Evolutionary conservation across 2,888 invertebrate genomes (phyloP).

Genomic region (Polylopha cassiicola): DNA sequence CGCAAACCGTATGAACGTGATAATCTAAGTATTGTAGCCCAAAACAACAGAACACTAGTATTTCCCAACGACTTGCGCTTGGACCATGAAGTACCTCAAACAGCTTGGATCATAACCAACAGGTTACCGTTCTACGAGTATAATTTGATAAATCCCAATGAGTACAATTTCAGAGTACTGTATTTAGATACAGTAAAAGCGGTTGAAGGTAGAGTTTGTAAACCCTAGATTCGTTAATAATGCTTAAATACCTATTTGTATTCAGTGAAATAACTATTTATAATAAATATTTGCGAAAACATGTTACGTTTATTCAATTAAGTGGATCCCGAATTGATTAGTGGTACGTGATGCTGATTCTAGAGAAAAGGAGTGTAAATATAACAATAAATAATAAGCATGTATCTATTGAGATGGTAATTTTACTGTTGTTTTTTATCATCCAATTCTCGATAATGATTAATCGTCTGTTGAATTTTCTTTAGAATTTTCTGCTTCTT

Average conservation of each 20-base stretch:
- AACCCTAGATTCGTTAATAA: slow-evolving; percentile 51
- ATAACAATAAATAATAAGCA: too few relatives aligned
- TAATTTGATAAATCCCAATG: slow-evolving; percentile 79
- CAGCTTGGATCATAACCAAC: slow-evolving; percentile 87
- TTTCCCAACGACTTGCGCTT: slow-evolving; percentile 90
- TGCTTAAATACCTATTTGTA: slow-evolving; percentile 9
- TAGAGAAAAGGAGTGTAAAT: too few relatives aligned
- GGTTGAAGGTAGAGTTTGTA: slow-evolving; percentile 81
- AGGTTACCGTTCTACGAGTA: slow-evolving; percentile 86
- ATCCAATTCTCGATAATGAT: neutral
- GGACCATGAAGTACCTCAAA: slow-evolving; percentile 83
- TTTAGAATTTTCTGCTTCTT: too few relatives aligned
- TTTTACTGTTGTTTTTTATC: slow-evolving; percentile 7
- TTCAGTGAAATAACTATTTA: too few relatives aligned
- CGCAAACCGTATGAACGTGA: slow-evolving; percentile 82
- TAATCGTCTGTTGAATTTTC: too few relatives aligned
- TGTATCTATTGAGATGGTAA: too few relatives aligned
- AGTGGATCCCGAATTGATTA: too few relatives aligned
- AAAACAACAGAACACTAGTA: slow-evolving; percentile 79
- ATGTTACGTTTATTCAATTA: too few relatives aligned
- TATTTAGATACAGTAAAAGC: slow-evolving; percentile 80
- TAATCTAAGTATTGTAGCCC: slow-evolving; percentile 81
- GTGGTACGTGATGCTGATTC: too few relatives aligned
- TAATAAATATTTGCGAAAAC: too few relatives aligned
- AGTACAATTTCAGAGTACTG: slow-evolving; percentile 85